Conservation (phyloP, 2,888 invertebrate genomes). For the Saturnia japonica region DNA sequence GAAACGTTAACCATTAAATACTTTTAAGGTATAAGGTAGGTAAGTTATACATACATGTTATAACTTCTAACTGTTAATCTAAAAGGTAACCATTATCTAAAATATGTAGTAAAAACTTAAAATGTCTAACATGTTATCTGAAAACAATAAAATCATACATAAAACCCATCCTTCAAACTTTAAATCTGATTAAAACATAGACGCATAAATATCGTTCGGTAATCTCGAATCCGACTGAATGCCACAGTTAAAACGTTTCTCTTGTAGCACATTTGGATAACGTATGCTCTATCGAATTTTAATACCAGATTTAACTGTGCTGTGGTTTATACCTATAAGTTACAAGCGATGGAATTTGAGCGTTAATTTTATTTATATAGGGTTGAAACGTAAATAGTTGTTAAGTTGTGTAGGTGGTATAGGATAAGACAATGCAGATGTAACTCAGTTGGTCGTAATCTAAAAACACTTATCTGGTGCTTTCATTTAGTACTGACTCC, state of each 20-base stretch:
- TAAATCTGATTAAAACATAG: constrained; percentile 19
- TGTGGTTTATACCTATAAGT: constrained; percentile 36
- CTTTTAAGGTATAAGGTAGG: not conserved
- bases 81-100: constrained; percentile 10
- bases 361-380: constrained; percentile 14
- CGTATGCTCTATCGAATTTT: constrained; percentile 72
- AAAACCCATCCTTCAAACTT: constrained; percentile 11
- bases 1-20: not conserved
- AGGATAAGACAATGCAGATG: constrained; percentile 26
- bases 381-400: not conserved
- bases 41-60: too few relatives aligned
- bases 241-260: constrained; percentile 71
- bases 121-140: constrained; percentile 4
- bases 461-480: constrained; percentile 25
- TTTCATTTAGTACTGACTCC: constrained; percentile 22
- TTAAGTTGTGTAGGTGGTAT: constrained; percentile 15
- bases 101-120: constrained; percentile 5
- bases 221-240: constrained; percentile 28
- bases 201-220: constrained; percentile 28
- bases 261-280: constrained; percentile 67
- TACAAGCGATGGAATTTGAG: constrained; percentile 20
- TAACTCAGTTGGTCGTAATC: constrained; percentile 28
- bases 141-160: constrained; percentile 12
- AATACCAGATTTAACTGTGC: constrained; percentile 70
- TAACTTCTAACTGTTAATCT: not conserved